Evolutionary conservation across 1,140 invertebrate species (phyloP).

Genomic region (Ptiloglossa arizonensis): DNA sequence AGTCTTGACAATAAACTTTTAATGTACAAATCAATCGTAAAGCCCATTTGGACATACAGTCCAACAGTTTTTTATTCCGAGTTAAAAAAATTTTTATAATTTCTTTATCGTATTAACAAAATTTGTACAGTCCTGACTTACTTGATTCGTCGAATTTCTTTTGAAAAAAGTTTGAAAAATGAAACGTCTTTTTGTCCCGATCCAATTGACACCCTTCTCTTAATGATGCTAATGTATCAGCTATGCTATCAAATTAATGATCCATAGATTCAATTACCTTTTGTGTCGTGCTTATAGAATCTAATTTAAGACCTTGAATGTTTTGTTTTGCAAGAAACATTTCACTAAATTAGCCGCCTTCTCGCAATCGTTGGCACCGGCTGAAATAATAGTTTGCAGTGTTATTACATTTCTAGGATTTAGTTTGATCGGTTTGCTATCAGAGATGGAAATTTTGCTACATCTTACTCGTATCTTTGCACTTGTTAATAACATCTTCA

Average conservation of each 20-base stretch:
- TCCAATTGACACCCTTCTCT: too few species aligned
- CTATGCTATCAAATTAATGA: background rate
- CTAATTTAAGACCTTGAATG: constrained; percentile 8
- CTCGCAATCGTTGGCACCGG: constrained; percentile 46
- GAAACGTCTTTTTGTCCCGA: too few species aligned
- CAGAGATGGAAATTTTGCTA: too few species aligned
- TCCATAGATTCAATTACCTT: background rate
- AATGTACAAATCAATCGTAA: too few species aligned
- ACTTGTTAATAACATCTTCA: background rate
- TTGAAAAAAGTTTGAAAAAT: too few species aligned
- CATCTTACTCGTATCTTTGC: background rate
- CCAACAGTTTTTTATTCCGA: too few species aligned
- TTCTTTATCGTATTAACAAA: too few species aligned
- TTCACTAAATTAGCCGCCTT: constrained; percentile 41
- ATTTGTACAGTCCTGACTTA: too few species aligned
- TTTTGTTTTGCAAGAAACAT: constrained; percentile 31
- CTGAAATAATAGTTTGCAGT: constrained; percentile 46
- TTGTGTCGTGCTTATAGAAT: background rate
- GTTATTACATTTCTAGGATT: background rate
- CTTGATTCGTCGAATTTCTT: background rate
- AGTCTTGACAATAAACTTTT: too few species aligned
- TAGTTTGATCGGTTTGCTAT: background rate
- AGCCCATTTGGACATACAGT: too few species aligned
- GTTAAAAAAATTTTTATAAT: too few species aligned
- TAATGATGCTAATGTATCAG: background rate